Conservation (phyloP, 2,113 vertebrate genomes). For the Sterna hirundo region DNA sequence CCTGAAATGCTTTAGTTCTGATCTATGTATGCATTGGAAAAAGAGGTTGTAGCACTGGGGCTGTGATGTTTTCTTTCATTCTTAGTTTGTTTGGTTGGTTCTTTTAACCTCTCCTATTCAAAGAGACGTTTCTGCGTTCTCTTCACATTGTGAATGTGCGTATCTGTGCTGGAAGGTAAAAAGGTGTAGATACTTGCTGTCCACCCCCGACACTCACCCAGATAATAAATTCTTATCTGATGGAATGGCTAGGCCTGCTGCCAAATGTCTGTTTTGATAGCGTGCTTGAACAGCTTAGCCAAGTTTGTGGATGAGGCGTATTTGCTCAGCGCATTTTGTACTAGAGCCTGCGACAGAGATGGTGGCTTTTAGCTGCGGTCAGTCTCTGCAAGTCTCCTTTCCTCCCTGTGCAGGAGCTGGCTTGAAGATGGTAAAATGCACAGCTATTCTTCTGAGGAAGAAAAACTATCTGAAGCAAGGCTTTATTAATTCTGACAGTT, state of each 20-base stretch:
- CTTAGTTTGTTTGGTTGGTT: background rate
- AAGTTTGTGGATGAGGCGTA: background rate
- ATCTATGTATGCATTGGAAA: background rate
- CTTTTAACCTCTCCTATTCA: background rate
- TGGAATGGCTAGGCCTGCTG: background rate
- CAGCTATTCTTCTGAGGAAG: background rate
- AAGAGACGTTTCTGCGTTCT: background rate
- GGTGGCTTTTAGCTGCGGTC: background rate
- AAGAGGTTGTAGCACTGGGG: background rate
- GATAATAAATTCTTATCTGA: background rate
- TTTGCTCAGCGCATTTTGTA: background rate
- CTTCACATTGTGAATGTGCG: background rate
- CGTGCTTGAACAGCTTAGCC: background rate
- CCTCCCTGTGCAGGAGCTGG: background rate
- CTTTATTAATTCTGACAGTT: constrained; percentile 7
- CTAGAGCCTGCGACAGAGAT: background rate
- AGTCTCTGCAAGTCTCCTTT: background rate
- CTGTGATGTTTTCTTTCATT: background rate
- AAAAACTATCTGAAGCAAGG: background rate
- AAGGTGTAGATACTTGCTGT: background rate
- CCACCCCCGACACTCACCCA: no score
- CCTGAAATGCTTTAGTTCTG: background rate
- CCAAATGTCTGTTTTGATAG: background rate
- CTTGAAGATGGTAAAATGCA: background rate
- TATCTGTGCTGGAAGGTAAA: background rate